A percentile compares a stretch with the other conserved stretches of the same genome.
Conservation (phyloP, 2,113 vertebrate species). For the Sarotherodon lohbergeri region DNA sequence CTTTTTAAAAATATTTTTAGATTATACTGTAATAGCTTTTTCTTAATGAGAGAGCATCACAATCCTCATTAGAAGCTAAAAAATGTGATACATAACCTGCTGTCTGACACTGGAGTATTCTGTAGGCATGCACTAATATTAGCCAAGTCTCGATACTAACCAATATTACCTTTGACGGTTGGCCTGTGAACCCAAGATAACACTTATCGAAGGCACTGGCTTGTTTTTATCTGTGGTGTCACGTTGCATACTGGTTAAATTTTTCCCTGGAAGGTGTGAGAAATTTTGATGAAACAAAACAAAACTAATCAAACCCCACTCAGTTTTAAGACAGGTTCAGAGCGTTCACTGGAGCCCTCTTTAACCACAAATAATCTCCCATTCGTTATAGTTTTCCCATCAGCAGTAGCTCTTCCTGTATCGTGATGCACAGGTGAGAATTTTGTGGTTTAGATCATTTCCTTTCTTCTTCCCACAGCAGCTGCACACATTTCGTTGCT, state of each 20-base stretch:
- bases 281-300: background rate
- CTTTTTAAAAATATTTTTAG: background rate
- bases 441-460: background rate
- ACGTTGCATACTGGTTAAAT: background rate
- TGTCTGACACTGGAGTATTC: background rate
- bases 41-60: background rate
- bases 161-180: background rate
- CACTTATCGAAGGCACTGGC: background rate
- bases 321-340: background rate
- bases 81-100: background rate
- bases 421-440: background rate
- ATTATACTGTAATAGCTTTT: background rate
- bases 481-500: background rate
- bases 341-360: background rate
- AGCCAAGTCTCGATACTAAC: background rate
- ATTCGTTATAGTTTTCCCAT: background rate
- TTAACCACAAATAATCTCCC: background rate
- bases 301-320: background rate
- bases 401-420: background rate
- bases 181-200: too few species aligned
- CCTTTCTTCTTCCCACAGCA: background rate
- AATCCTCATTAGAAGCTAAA: background rate
- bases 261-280: background rate
- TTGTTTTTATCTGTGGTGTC: background rate
- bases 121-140: background rate